Conservation (phyloP, 2,888 invertebrate species). For the Epistrophella euchroma region DNA sequence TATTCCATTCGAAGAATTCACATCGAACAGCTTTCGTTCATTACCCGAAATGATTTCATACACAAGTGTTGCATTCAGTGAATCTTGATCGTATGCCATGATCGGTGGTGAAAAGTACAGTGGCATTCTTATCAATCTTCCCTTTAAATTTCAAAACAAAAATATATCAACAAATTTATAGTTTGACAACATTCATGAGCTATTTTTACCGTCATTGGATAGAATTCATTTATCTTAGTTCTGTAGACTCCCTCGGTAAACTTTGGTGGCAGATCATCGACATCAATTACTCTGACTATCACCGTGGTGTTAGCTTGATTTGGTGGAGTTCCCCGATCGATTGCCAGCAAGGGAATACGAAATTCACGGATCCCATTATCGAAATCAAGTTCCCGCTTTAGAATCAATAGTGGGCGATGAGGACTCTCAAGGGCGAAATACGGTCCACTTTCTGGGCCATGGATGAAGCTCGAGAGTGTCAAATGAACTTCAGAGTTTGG, state of each 20-base stretch:
- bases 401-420: conserved; percentile 90
- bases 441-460: conserved; percentile 80
- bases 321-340: conserved; percentile 92
- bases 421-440: conserved; percentile 91
- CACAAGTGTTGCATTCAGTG: conserved; percentile 89
- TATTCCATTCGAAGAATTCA: conserved; percentile 90
- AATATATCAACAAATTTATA: neutral
- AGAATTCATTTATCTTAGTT: conserved; percentile 92
- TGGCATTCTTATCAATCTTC: conserved; percentile 88
- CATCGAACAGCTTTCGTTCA: conserved; percentile 89
- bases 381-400: conserved; percentile 90
- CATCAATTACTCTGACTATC: conserved; percentile 89
- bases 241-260: conserved; percentile 92
- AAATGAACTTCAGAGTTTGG: conserved; percentile 94
- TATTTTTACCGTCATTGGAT: conserved; percentile 90
- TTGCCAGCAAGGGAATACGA: conserved; percentile 89
- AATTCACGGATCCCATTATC: conserved; percentile 92
- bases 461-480: conserved; percentile 87
- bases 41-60: conserved; percentile 93
- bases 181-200: neutral
- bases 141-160: conserved; percentile 84
- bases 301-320: conserved; percentile 90
- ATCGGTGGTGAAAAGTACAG: conserved; percentile 89
- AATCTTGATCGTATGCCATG: conserved; percentile 92
- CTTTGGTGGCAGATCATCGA: conserved; percentile 92